Percentiles rank a stretch among this genome's conserved stretches.
Evolutionary conservation across 2,113 vertebrate genomes (phyloP).

Genomic region (Cavia porcellus): DNA sequence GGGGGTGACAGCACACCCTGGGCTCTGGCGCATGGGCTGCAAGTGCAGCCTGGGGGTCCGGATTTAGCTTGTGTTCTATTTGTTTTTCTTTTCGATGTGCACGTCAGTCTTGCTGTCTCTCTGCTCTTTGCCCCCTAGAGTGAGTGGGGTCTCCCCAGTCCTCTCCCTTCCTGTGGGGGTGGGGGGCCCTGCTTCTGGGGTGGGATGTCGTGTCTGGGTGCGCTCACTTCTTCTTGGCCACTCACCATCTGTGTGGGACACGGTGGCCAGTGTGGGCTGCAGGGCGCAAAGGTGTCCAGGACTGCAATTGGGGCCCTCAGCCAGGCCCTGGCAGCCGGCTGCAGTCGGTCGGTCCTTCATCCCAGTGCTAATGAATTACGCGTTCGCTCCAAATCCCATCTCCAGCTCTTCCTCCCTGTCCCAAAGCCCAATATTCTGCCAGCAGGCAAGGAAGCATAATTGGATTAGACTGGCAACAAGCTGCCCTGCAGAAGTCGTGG

Average conservation of each 20-base stretch:
- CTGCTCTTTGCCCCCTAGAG: too few relatives aligned
- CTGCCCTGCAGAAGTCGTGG: conserved; percentile 19
- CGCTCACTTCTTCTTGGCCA: accelerated
- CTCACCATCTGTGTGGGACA: not conserved
- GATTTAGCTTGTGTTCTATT: too few relatives aligned
- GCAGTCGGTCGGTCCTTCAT: conserved; percentile 13
- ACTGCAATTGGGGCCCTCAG: not conserved
- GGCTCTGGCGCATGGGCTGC: accelerated
- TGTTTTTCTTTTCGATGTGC: not conserved
- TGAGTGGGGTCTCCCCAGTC: not conserved
- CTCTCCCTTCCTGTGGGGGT: not conserved
- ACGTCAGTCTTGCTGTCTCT: not conserved
- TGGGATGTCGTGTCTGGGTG: accelerated
- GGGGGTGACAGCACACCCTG: accelerated
- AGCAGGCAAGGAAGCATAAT: conserved; percentile 75
- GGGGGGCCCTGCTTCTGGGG: not conserved
- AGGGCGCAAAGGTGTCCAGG: accelerated
- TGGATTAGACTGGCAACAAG: conserved; percentile 77
- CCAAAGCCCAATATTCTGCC: conserved; percentile 71
- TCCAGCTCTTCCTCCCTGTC: conserved; percentile 77
- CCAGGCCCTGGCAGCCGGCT: accelerated
- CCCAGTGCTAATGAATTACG: conserved; percentile 75
- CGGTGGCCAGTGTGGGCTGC: not conserved
- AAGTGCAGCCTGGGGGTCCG: accelerated
- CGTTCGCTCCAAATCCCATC: conserved; percentile 79